These are phyloP conservation scores for Alectura lathami DNA, from an alignment of 2,113 vertebrate genomes.

Conservation along the genomic window DNA sequence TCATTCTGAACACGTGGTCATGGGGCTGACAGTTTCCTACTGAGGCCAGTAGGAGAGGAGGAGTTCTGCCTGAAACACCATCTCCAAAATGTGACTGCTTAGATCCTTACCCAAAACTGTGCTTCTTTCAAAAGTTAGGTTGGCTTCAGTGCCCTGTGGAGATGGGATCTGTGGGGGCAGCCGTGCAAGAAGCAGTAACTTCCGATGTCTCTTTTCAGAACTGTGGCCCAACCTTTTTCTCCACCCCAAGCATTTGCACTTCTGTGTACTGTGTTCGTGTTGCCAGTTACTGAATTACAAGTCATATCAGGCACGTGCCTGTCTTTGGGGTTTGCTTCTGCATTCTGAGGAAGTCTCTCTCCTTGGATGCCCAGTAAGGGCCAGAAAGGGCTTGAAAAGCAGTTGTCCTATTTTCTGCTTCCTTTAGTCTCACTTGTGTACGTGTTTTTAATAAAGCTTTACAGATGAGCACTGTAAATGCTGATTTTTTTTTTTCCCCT, in stretches of 20 bases:
- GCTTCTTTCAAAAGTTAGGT: not conserved
- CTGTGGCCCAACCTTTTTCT: not conserved
- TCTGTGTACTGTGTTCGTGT: rapidly evolving
- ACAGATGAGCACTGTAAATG: not conserved
- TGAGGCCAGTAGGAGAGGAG: not conserved
- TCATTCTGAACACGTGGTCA: rapidly evolving
- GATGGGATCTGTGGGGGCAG: not conserved
- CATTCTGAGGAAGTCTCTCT: not conserved
- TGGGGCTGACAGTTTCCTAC: not conserved
- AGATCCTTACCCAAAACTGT: not conserved
- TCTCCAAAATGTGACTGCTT: not conserved
- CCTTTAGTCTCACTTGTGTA: not conserved
- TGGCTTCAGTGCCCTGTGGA: not conserved
- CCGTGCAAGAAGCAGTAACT: not conserved
- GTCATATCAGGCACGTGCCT: not conserved
- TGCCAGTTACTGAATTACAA: rapidly evolving
- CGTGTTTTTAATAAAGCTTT: not conserved
- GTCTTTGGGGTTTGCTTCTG: not conserved
- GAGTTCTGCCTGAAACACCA: not conserved
- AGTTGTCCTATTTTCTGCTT: not conserved
- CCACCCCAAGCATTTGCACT: not conserved
- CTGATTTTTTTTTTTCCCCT: rapidly evolving
- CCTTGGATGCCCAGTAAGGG: not conserved
- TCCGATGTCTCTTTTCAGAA: not conserved
- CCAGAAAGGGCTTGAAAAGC: not conserved